Evolutionary conservation across 1,140 invertebrate genomes (phyloP), one percentile per base, ranked within the genome.

Genomic region (Drosophila pruinosa): DNA sequence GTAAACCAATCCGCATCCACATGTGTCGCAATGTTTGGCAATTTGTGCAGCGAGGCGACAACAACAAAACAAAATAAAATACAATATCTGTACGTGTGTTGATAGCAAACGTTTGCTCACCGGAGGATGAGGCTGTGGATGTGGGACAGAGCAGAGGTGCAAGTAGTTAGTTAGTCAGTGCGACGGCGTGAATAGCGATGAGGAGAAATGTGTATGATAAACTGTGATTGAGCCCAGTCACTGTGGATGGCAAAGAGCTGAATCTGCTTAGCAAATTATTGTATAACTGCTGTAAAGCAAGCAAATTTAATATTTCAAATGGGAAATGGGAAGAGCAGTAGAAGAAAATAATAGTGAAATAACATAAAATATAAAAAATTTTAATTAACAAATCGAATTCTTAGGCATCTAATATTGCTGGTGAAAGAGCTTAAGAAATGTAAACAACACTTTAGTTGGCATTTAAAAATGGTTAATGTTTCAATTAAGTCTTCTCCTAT

Each of bases 1-100:
- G 79, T 83, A 75, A 79, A 85, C 80, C 72, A 75, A 75, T 67
- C 69, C 63, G 47, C 68, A 64, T 59, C 47, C 67, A 74, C 38
- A 75, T 50, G 59, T 77, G 81, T 68, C 82, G 69, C 81, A 81
- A 68, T 86, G 74, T 86, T 86, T 86, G 81, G 70, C 82, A 88
- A 86, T 88, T 86, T 86, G 81, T 86, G 80, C 80, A 83, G 56
- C 71, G 56, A 31, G 63, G 56, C 71, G 63, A 65, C 78, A 76
- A 65, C 78, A 82, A 38, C 54, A 58, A 77, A 81, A 72, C 71
- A 76, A 72, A 78, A 82, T 74, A 76, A 82, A 83, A 83, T 78
- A 75, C 79, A 79, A 85, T 79, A 85, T 67, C 79, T 72, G 53
- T 63, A 39, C 79, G 72, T 85, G 71, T 71, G 78, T 52, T 64